Base-by-base conservation (phyloP, 2,888 invertebrate species). In the Cartodere bifasciata region DNA sequence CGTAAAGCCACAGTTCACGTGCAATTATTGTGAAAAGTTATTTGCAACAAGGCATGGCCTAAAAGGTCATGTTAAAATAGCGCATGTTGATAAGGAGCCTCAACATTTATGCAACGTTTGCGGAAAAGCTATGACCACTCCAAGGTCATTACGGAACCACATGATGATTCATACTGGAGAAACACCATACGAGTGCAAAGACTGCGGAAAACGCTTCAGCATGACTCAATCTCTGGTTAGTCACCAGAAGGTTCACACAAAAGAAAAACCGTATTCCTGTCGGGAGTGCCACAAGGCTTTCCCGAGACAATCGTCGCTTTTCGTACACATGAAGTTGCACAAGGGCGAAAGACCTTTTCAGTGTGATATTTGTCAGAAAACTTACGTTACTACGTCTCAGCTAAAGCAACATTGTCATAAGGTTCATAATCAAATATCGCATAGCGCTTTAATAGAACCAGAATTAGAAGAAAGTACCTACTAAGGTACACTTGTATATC, bases 171-270 rank as follows among this genome's bases (percentile, higher is more conserved):
- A 50, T 28, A 50, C 46, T 1, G 49, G 48, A 3, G 53, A 53
- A 31, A 50, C 46, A 25, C 49, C 64, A 14, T 67, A 62, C 42
- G 64, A 64, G 32, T 74, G 73, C 38, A 33, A 40, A 10, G 29
- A 49, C 2, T 55, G 55, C 34, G 34, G 30, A 2, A 52, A 33
- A 30, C 39, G 35, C 26, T 42, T 33, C 49, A 50, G 26, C 28
- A 35, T 6, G 47, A 45, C 35, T 35, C 31, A 42, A 4, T 51
- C 50, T 33, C 36, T 50, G 30, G 35, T 35, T 21, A 39, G 35
- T 10, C 69, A 69, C 39, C 62, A 63, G 62, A 47, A 62, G 1
- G 65, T 63, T 28, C 70, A 70, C 36, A 67, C 64, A 9, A 67
- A 65, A 0, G 64, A 65, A 14, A 65, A 64, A 39, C 53, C 53